Percentiles rank a stretch among this genome's conserved stretches.
These are phyloP conservation scores for Cheiracanthium punctorium DNA, from an alignment of 2,888 invertebrate species.

Conservation along the genomic window DNA sequence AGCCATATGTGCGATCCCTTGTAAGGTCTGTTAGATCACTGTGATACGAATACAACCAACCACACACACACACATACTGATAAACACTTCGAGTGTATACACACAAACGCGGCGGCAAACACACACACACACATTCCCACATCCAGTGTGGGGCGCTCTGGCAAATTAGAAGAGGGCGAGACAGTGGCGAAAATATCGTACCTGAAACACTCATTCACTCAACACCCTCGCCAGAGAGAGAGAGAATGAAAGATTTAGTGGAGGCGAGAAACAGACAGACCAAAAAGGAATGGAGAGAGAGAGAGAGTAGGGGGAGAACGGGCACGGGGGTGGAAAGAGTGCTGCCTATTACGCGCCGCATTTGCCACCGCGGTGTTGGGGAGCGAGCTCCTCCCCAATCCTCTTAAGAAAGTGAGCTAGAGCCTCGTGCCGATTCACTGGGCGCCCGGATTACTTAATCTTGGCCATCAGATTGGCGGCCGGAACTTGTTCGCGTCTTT, in stretches of 20 bases:
- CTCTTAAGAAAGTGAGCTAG: conserved; percentile 46
- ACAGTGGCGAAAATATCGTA: not conserved
- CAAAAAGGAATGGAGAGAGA: not conserved
- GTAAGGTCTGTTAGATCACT: too few relatives aligned
- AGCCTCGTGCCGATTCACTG: conserved; percentile 64
- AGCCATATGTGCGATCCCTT: too few relatives aligned
- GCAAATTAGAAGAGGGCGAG: not conserved
- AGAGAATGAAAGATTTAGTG: conserved; percentile 3
- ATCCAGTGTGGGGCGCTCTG: not conserved
- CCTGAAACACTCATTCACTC: not conserved
- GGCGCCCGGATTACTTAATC: conserved; percentile 70
- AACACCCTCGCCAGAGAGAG: not conserved
- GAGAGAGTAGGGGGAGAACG: too few relatives aligned
- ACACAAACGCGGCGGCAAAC: too few relatives aligned
- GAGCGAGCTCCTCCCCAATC: conserved; percentile 55
- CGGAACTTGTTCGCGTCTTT: conserved; percentile 70
- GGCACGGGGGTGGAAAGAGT: conserved; percentile 16
- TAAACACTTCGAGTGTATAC: too few relatives aligned
- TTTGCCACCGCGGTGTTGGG: conserved; percentile 51
- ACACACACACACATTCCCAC: too few relatives aligned
- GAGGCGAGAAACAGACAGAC: conserved; percentile 14
- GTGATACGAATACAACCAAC: too few relatives aligned
- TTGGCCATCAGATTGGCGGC: conserved; percentile 68
- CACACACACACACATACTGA: too few relatives aligned
- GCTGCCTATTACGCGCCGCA: conserved; percentile 64